Percentiles rank a stretch among this genome's conserved stretches.
phyloP scores from a whole-genome alignment of 2,797 vertebrate genomes.

The Vireo griseus region DNA sequence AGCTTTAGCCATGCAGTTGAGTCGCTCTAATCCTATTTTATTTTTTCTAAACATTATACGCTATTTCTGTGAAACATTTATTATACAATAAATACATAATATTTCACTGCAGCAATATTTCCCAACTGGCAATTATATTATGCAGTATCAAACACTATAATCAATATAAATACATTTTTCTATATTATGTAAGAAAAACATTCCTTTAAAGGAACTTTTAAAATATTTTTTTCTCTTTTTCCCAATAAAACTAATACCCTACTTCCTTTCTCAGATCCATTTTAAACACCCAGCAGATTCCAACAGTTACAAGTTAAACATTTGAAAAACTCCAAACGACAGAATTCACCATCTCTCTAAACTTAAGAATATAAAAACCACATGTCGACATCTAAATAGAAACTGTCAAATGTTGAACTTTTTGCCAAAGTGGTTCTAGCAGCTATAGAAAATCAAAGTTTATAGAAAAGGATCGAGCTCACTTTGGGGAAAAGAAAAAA shows the following conservation, averaged over 20 bases:
- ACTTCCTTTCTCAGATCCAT: slow-evolving; percentile 7
- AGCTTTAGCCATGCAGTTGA: background rate
- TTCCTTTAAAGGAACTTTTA: background rate
- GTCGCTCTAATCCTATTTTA: slow-evolving; percentile 9
- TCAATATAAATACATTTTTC: background rate
- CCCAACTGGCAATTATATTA: background rate
- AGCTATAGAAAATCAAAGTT: background rate
- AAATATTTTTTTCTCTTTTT: background rate
- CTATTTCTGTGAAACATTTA: background rate
- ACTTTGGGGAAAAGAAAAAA: background rate
- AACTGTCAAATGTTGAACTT: background rate
- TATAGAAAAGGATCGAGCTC: background rate
- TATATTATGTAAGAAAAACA: background rate
- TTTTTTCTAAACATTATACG: background rate
- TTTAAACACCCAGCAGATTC: slow-evolving; percentile 19
- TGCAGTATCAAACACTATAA: background rate
- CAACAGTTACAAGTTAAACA: background rate
- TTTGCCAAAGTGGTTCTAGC: background rate
- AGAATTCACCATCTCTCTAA: background rate
- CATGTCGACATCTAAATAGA: slow-evolving; percentile 6
- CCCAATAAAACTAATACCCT: slow-evolving; percentile 14
- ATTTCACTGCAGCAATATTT: background rate
- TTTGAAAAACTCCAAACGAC: background rate
- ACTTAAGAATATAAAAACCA: slow-evolving; percentile 14
- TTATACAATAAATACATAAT: background rate